These are phyloP conservation scores for Calameuta pallipes DNA, from an alignment of 2,888 invertebrate genomes.

Conservation along the genomic window DNA sequence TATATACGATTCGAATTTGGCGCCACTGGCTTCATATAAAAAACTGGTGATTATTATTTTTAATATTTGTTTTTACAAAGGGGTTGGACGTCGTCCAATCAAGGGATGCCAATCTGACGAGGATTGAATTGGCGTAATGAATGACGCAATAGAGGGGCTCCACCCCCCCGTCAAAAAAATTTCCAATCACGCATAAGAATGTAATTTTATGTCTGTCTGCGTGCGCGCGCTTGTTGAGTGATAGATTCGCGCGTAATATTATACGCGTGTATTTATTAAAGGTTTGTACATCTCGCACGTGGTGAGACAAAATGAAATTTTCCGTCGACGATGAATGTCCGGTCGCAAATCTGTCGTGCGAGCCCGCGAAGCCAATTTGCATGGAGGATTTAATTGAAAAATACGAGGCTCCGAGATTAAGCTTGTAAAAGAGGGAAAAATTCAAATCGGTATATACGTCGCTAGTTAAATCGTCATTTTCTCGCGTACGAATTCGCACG, in stretches of 20 bases:
- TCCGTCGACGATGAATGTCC: conserved; percentile 29
- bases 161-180: neutral
- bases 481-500: neutral
- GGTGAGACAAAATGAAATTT: conserved; percentile 43
- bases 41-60: neutral
- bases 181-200: neutral
- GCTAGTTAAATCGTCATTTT: neutral
- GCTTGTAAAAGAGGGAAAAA: conserved; percentile 16
- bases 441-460: conserved; percentile 7
- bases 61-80: neutral
- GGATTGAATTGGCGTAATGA: neutral
- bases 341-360: conserved; percentile 2
- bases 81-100: neutral
- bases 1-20: neutral
- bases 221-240: too few relatives aligned
- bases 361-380: conserved; percentile 43
- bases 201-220: too few relatives aligned
- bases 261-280: neutral
- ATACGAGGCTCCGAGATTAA: conserved; percentile 42
- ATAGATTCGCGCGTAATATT: too few relatives aligned
- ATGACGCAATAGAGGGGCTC: neutral
- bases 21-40: neutral
- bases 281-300: neutral
- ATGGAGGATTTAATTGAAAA: conserved; percentile 53
- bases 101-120: neutral